These are phyloP conservation scores for Pseudoips prasinana DNA, from an alignment of 2,888 invertebrate species.

Conservation along the genomic window DNA sequence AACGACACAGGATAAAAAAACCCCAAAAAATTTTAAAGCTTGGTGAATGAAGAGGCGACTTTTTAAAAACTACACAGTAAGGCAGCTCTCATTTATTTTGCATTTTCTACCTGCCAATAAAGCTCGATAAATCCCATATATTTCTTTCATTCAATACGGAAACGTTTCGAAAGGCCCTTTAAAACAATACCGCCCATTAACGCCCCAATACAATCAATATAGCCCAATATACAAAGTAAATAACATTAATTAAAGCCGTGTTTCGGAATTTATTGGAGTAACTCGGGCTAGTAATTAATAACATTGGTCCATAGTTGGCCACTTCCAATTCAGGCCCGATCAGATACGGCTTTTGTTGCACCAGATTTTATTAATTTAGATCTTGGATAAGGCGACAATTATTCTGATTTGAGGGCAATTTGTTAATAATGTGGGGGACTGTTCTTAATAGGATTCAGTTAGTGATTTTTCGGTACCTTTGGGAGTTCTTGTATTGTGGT, in stretches of 20 bases:
- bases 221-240: slow-evolving; percentile 26
- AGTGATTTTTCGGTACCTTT: too few relatives aligned
- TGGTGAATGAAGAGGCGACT: too few relatives aligned
- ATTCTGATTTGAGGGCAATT: slow-evolving; percentile 9
- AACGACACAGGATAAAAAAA: too few relatives aligned
- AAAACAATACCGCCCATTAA: slow-evolving; percentile 27
- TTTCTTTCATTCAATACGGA: slow-evolving; percentile 16
- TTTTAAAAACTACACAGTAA: too few relatives aligned
- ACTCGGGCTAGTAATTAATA: slow-evolving; percentile 31
- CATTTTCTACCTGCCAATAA: too few relatives aligned
- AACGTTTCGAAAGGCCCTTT: slow-evolving; percentile 19
- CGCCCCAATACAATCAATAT: slow-evolving; percentile 27
- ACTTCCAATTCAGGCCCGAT: slow-evolving; percentile 9
- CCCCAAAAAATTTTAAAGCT: too few relatives aligned
- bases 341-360: slow-evolving; percentile 13
- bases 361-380: slow-evolving; percentile 19
- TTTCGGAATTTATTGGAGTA: slow-evolving; percentile 32
- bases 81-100: too few relatives aligned
- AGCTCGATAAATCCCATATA: slow-evolving; percentile 8
- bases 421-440: too few relatives aligned
- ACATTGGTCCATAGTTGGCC: slow-evolving; percentile 17
- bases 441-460: too few relatives aligned
- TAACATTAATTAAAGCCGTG: slow-evolving; percentile 34
- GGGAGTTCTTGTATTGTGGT: too few relatives aligned
- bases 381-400: slow-evolving; percentile 15